Conservation (phyloP, 2,797 vertebrate genomes). For the Tinamus major region DNA sequence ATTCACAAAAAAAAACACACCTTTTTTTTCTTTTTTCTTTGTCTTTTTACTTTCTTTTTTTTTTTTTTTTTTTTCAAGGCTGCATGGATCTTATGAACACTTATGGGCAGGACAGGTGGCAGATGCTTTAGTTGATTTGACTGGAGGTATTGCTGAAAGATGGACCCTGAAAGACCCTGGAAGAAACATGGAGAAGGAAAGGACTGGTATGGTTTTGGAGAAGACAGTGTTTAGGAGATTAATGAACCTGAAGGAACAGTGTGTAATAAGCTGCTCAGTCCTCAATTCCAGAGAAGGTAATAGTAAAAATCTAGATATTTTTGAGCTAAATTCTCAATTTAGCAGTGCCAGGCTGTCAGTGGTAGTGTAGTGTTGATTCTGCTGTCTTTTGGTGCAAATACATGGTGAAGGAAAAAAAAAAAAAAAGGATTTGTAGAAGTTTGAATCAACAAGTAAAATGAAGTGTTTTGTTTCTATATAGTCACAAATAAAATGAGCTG, state of each 20-base stretch:
- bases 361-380: background rate
- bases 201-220: constrained; percentile 68
- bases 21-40: fast-evolving
- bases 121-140: constrained; percentile 93
- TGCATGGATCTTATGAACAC: constrained; percentile 90
- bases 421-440: background rate
- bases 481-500: background rate
- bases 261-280: constrained; percentile 91
- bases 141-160: constrained; percentile 89
- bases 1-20: no score
- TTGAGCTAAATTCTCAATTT: background rate
- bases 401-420: no score
- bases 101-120: constrained; percentile 97
- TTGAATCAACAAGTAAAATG: background rate
- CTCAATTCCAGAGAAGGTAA: constrained; percentile 85
- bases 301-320: background rate
- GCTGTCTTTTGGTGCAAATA: background rate
- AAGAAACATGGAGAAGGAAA: constrained; percentile 30
- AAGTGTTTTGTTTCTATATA: background rate
- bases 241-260: constrained; percentile 83
- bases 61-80: constrained; percentile 72
- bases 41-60: no score
- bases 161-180: constrained; percentile 84
- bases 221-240: constrained; percentile 83
- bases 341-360: background rate